Conservation (phyloP, 2,113 vertebrate genomes). For the Polypterus senegalus region DNA sequence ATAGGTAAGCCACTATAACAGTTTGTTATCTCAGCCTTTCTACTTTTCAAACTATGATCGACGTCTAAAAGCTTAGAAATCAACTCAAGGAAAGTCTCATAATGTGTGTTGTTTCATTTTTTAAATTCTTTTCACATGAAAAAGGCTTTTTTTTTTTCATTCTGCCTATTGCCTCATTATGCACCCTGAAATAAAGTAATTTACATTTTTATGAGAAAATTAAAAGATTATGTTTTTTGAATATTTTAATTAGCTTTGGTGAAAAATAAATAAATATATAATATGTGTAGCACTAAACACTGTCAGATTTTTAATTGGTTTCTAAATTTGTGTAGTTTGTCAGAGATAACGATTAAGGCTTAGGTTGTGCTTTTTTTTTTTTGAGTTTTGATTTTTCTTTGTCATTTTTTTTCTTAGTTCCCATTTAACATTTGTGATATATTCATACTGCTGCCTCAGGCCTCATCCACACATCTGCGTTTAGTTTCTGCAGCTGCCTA, state of each 20-base stretch:
- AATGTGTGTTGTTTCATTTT: conserved; percentile 27
- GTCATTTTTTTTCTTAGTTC: no score
- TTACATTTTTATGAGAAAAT: conserved; percentile 54
- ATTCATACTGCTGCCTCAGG: no score
- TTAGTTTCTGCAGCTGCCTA: no score
- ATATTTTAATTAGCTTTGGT: conserved; percentile 45
- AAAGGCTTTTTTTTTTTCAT: conserved; percentile 16
- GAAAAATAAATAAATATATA: conserved; percentile 3
- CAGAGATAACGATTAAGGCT: no score
- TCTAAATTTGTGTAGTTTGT: conserved; percentile 24
- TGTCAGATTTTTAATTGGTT: conserved; percentile 43
- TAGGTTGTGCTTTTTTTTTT: no score
- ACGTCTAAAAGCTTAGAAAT: conserved; percentile 18
- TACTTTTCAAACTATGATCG: conserved; percentile 2
- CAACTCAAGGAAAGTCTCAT: conserved; percentile 18
- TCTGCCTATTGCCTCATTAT: conserved; percentile 22
- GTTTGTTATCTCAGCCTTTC: conserved; percentile 8
- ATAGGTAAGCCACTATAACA: conserved; percentile 36
- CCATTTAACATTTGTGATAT: no score
- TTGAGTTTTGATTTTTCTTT: no score
- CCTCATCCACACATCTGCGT: no score
- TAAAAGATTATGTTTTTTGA: conserved; percentile 36
- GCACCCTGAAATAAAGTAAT: conserved; percentile 24
- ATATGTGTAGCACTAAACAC: conserved; percentile 31
- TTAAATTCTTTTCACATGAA: conserved; percentile 22